Evolutionary conservation across 2,888 invertebrate species (phyloP), one percentile per base, ranked within the genome.

Genomic region (Phoenoteleia sp.): DNA sequence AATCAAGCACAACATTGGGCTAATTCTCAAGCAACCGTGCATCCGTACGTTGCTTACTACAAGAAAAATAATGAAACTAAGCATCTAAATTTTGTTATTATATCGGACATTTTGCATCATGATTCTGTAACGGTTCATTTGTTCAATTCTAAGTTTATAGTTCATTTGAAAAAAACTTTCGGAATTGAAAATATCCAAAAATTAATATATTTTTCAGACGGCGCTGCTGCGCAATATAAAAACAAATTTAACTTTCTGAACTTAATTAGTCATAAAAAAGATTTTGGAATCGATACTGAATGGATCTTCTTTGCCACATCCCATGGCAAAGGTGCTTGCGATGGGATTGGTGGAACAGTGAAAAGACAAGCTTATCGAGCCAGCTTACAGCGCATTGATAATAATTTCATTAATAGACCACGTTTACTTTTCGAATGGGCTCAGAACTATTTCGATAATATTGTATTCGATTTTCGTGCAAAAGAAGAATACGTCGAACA

Each of bases 261-360:
- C 29, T 58, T 58, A 13, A n/a, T n/a, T n/a, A n/a, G n/a, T n/a
- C n/a, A n/a, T n/a, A n/a, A n/a, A n/a, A n/a, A n/a, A n/a, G n/a
- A n/a, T n/a, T n/a, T n/a, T n/a, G n/a, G n/a, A n/a, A n/a, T n/a
- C n/a, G n/a, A n/a, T n/a, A n/a, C n/a, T n/a, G n/a, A n/a, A n/a
- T n/a, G n/a, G n/a, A n/a, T n/a, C n/a, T 72, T 85, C 52, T 74
- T 72, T 42, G 81, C 77, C 17, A 85, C 85, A 7, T 42, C 77
- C 3, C 77, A 77, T 17, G 64, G 56, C 15, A 77, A 77, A 77
- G 77, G 77, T 9, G 29, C 77, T 5, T 77, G 67, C 19, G 67
- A 76, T 33, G 77, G 67, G 1, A 54, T 81, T 19, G 71, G 62
- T 2, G 76, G 39, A 7, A n/a, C n/a, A n/a, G n/a, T n/a, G n/a